Conservation (phyloP, 2,888 invertebrate species). For the Gymnocheta viridis region DNA sequence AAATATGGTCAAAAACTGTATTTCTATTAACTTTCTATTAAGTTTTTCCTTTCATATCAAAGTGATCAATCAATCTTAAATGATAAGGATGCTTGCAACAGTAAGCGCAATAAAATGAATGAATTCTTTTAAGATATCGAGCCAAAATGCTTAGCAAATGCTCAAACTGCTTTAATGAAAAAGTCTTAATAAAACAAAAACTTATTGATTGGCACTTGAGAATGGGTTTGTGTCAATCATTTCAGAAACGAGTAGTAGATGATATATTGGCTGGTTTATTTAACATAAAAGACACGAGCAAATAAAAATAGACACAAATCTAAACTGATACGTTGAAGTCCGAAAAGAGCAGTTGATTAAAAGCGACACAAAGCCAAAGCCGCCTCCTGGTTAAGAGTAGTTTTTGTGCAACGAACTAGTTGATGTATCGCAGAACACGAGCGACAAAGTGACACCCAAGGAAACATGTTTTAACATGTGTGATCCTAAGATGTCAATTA, state of each 20-base stretch:
- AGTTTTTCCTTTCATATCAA: neutral
- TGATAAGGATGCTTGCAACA: neutral
- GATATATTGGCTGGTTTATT: conserved; percentile 41
- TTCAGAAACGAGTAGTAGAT: conserved; percentile 55
- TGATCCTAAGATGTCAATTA: conserved; percentile 65
- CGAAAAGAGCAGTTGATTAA: conserved; percentile 45
- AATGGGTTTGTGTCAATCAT: conserved; percentile 68
- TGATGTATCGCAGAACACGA: conserved; percentile 25
- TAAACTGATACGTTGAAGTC: conserved; percentile 17
- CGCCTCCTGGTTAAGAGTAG: conserved; percentile 36
- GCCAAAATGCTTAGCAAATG: neutral
- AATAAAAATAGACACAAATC: conserved; percentile 34
- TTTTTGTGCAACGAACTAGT: conserved; percentile 1
- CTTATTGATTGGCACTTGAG: conserved; percentile 63
- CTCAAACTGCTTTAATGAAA: neutral
- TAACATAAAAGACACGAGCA: conserved; percentile 21
- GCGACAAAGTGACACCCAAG: conserved; percentile 50
- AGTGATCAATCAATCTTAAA: neutral
- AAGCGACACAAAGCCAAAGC: conserved; percentile 41
- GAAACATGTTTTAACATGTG: conserved; percentile 59
- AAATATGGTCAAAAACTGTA: too few relatives aligned
- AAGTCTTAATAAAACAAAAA: conserved; percentile 10
- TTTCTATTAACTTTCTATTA: too few relatives aligned
- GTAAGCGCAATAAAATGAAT: conserved; percentile 3
- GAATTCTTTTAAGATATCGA: conserved; percentile 31